These are phyloP conservation scores for Anagyrus pseudococci DNA, from an alignment of 2,888 invertebrate genomes.

Conservation along the genomic window DNA sequence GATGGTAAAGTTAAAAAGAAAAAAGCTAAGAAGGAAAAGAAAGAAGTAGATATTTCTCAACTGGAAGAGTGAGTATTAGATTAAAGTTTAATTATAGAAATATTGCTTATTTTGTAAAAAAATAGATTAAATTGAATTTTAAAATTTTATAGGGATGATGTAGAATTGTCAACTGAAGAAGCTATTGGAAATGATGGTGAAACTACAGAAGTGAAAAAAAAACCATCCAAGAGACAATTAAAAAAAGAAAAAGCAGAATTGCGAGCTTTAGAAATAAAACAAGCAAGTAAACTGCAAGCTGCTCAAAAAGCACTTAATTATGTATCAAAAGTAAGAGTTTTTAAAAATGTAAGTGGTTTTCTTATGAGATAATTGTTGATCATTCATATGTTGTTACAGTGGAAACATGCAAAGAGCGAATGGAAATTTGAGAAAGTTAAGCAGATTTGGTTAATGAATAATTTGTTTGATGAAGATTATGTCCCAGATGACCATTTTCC, in stretches of 20 bases:
- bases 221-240: slow-evolving; percentile 71
- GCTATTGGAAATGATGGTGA: slow-evolving; percentile 43
- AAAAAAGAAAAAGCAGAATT: slow-evolving; percentile 71
- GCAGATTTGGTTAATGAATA: slow-evolving; percentile 78
- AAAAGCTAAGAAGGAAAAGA: slow-evolving; percentile 33
- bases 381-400: slow-evolving; percentile 59
- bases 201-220: slow-evolving; percentile 48
- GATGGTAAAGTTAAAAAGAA: slow-evolving; percentile 30
- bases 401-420: slow-evolving; percentile 73
- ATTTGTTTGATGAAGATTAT: slow-evolving; percentile 69
- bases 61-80: slow-evolving; percentile 12
- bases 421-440: slow-evolving; percentile 85
- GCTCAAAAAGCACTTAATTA: slow-evolving; percentile 72
- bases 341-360: not conserved
- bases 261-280: slow-evolving; percentile 66
- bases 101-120: not conserved
- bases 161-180: slow-evolving; percentile 22
- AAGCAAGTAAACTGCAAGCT: slow-evolving; percentile 65
- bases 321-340: slow-evolving; percentile 61
- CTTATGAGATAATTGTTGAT: not conserved
- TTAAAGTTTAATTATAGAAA: not conserved
- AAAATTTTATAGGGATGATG: slow-evolving; percentile 10
- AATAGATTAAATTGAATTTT: slow-evolving; percentile 2
- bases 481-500: slow-evolving; percentile 72
- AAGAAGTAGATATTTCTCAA: slow-evolving; percentile 11